Percentiles rank a stretch among this genome's conserved stretches.
Conservation (phyloP, 2,888 invertebrate species). For the Agapetus fuscipes region DNA sequence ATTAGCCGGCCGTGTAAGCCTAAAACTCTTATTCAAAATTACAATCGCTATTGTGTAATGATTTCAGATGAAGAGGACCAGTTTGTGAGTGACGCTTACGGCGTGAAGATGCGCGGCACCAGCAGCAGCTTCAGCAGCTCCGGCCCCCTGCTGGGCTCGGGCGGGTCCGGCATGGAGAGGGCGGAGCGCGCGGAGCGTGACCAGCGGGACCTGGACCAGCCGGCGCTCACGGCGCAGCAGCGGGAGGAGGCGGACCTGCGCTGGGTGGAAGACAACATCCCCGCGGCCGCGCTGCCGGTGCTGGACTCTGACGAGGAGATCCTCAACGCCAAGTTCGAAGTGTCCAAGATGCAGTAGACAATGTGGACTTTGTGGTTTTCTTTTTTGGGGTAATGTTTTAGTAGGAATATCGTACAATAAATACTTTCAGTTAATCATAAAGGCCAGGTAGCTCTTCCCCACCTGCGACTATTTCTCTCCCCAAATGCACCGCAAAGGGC, state of each 20-base stretch:
- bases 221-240: conserved; percentile 14
- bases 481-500: no score
- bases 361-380: neutral
- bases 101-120: conserved; percentile 62
- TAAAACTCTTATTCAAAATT: no score
- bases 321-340: conserved; percentile 76
- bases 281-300: conserved; percentile 59
- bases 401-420: neutral
- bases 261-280: conserved; percentile 94
- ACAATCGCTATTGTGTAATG: conserved; percentile 2
- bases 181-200: neutral
- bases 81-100: conserved; percentile 79
- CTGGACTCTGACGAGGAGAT: conserved; percentile 76
- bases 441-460: neutral
- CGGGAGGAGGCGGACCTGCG: conserved; percentile 30
- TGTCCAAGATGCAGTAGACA: conserved; percentile 75
- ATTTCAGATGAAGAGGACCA: conserved; percentile 68
- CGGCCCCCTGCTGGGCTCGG: conserved; percentile 6
- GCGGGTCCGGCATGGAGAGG: neutral
- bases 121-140: conserved; percentile 30
- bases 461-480: no score
- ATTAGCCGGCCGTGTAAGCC: no score
- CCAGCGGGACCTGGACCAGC: neutral
- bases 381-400: no score
- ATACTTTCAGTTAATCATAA: neutral